These are phyloP conservation scores for Alfaro cultratus DNA, from an alignment of 2,797 vertebrate genomes.

Conservation along the genomic window DNA sequence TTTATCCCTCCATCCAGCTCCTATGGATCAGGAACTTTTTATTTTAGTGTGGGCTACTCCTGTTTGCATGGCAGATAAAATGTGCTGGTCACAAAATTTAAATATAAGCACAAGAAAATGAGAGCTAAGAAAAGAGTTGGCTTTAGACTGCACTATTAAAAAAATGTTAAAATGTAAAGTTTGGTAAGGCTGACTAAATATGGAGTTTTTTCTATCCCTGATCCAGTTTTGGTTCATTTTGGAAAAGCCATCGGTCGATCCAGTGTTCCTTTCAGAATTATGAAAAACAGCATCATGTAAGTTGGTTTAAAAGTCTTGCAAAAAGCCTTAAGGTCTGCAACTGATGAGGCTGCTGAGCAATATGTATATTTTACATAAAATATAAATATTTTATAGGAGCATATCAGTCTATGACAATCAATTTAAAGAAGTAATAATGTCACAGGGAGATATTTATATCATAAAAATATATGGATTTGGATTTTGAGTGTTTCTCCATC, in stretches of 20 bases:
- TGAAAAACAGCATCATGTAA: no score
- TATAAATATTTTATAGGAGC: no score
- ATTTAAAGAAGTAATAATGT: no score
- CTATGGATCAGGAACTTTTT: slow-evolving; percentile 82
- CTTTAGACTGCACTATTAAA: slow-evolving; percentile 29
- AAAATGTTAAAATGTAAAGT: not conserved
- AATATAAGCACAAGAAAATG: slow-evolving; percentile 41
- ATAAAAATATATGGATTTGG: no score
- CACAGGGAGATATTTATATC: no score
- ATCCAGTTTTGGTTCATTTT: not conserved
- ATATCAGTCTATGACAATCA: no score
- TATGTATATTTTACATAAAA: not conserved
- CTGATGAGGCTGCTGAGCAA: not conserved
- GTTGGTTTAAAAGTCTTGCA: not conserved
- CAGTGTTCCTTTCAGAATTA: not conserved
- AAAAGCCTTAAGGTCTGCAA: not conserved
- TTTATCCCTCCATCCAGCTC: slow-evolving; percentile 82
- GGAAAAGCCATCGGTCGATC: not conserved
- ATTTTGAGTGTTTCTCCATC: not conserved
- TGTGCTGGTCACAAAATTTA: slow-evolving; percentile 65
- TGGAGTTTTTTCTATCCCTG: not conserved
- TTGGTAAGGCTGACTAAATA: not conserved
- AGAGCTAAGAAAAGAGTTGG: slow-evolving; percentile 13
- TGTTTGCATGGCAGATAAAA: slow-evolving; percentile 83
- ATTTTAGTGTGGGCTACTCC: slow-evolving; percentile 78